Evolutionary conservation across 2,113 vertebrate genomes (phyloP).

Genomic region (Emydocephalus ijimae): DNA sequence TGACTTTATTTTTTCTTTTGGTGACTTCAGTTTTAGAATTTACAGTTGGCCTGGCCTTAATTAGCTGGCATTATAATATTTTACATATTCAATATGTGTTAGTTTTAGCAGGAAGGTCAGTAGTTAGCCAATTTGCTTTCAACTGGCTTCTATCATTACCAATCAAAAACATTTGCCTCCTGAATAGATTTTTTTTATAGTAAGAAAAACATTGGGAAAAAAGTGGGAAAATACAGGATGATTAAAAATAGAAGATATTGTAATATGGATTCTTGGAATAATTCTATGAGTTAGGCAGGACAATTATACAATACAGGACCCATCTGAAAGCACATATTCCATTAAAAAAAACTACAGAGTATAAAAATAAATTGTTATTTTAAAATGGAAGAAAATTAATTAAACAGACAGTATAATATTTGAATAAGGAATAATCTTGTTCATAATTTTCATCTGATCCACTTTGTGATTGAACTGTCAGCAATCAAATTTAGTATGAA

Average conservation of each 20-base stretch:
- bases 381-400: not conserved
- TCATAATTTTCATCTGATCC: not conserved
- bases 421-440: not conserved
- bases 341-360: not conserved
- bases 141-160: not conserved
- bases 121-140: not conserved
- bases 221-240: not conserved
- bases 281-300: not conserved
- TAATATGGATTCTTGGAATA: not conserved
- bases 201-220: not conserved
- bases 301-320: not conserved
- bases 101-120: not conserved
- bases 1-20: not conserved
- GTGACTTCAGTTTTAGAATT: not conserved
- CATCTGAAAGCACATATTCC: not conserved
- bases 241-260: not conserved
- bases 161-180: not conserved
- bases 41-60: not conserved
- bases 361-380: not conserved
- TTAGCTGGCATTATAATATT: not conserved
- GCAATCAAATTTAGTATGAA: not conserved
- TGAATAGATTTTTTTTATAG: not conserved
- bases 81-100: not conserved
- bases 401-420: not conserved
- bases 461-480: not conserved